Percentiles rank a stretch among this genome's conserved stretches.
phyloP scores from a whole-genome alignment of 30 jellyfish, hydroid and myxozoan species.

The Pseudorhiza aurosa region DNA sequence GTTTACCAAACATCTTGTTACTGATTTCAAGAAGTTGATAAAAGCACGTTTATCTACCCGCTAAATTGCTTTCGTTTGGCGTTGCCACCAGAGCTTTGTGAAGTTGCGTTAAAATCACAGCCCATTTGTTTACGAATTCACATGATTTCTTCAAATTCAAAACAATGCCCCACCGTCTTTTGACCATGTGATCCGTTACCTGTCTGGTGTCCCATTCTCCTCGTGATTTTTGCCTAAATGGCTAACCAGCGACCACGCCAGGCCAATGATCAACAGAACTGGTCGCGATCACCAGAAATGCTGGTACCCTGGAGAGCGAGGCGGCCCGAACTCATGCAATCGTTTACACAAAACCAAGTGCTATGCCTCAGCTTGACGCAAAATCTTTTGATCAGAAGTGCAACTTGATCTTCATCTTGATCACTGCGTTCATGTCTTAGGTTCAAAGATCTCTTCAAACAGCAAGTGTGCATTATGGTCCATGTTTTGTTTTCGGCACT shows the following conservation, averaged over 20 bases:
- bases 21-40: not conserved
- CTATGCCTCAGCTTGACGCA: too few relatives aligned
- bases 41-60: slow-evolving; percentile 2
- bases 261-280: slow-evolving; percentile 67
- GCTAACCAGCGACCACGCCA: slow-evolving; percentile 75
- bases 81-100: slow-evolving; percentile 21
- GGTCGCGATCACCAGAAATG: slow-evolving; percentile 30
- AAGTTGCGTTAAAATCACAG: slow-evolving; percentile 4
- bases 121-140: slow-evolving; percentile 12
- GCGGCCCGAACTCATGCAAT: slow-evolving; percentile 48
- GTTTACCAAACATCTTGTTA: too few relatives aligned
- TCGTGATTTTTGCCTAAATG: slow-evolving; percentile 36
- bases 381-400: slow-evolving; percentile 48
- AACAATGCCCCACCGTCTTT: slow-evolving; percentile 65
- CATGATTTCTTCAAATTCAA: not conserved
- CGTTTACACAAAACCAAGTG: too few relatives aligned
- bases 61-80: not conserved
- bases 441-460: slow-evolving; percentile 38
- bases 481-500: not conserved
- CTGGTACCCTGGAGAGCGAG: slow-evolving; percentile 39
- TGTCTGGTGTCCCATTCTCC: slow-evolving; percentile 58
- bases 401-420: not conserved
- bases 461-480: slow-evolving; percentile 14
- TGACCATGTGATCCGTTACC: slow-evolving; percentile 66
- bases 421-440: slow-evolving; percentile 10